Conservation (phyloP, 2,113 vertebrate species). For the Morone chrysops region DNA sequence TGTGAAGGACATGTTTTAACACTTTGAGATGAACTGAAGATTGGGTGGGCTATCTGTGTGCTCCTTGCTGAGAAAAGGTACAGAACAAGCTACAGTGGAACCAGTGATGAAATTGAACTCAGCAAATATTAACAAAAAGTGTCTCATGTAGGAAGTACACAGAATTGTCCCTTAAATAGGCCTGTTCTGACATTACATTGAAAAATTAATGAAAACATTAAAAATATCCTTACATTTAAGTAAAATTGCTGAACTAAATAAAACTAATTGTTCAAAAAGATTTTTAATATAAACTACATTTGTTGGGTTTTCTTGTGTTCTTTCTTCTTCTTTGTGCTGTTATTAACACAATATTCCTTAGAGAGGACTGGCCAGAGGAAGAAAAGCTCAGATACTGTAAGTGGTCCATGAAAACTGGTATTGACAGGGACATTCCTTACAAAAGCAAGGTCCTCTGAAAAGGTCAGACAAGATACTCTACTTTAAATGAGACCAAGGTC, state of each 20-base stretch:
- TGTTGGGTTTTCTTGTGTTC: slow-evolving; percentile 1
- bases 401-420: slow-evolving; percentile 77
- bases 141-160: neutral
- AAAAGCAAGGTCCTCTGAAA: slow-evolving; percentile 63
- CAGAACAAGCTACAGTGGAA: neutral
- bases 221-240: neutral
- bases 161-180: neutral
- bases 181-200: neutral
- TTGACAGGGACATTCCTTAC: slow-evolving; percentile 75
- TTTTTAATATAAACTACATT: neutral
- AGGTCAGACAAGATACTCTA: slow-evolving; percentile 70
- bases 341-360: slow-evolving; percentile 1
- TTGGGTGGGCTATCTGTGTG: neutral
- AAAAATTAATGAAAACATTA: no score
- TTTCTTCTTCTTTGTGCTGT: neutral
- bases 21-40: neutral
- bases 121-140: neutral
- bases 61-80: neutral
- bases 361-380: slow-evolving; percentile 27
- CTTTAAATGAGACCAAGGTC: slow-evolving; percentile 54
- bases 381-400: slow-evolving; percentile 54
- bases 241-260: neutral
- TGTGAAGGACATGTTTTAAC: neutral
- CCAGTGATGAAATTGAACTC: neutral
- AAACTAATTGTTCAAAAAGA: neutral